Evolutionary conservation across 2,888 invertebrate genomes (phyloP).

Genomic region (Cryptosula pallasiana): DNA sequence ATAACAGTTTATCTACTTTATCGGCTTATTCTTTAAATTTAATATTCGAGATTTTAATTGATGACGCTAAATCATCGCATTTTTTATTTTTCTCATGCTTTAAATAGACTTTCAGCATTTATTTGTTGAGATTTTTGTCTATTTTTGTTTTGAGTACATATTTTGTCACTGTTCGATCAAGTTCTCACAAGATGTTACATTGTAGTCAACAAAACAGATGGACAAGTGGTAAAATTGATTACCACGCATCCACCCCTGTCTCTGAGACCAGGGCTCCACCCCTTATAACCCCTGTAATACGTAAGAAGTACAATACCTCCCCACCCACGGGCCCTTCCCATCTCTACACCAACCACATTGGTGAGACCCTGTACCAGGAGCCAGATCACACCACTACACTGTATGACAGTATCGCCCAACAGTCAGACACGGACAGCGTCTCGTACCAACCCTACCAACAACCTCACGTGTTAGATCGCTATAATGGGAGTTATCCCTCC

Average conservation of each 20-base stretch:
- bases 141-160: no score
- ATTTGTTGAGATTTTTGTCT: no score
- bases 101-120: no score
- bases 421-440: neutral
- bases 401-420: neutral
- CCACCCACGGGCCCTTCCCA: neutral
- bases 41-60: neutral
- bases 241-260: slow-evolving; percentile 15
- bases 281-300: slow-evolving; percentile 7
- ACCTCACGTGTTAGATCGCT: neutral
- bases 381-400: neutral
- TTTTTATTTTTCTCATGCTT: neutral
- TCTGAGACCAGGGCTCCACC: slow-evolving; percentile 11
- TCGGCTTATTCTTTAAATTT: neutral
- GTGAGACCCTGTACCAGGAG: slow-evolving; percentile 2
- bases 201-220: neutral
- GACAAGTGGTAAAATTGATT: neutral
- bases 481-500: slow-evolving; percentile 4
- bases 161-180: no score
- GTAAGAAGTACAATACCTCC: neutral
- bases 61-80: neutral
- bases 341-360: neutral
- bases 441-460: neutral
- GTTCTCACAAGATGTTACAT: no score
- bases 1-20: no score